Conservation (phyloP, 2,888 invertebrate genomes). For the Acrobasis repandana region DNA sequence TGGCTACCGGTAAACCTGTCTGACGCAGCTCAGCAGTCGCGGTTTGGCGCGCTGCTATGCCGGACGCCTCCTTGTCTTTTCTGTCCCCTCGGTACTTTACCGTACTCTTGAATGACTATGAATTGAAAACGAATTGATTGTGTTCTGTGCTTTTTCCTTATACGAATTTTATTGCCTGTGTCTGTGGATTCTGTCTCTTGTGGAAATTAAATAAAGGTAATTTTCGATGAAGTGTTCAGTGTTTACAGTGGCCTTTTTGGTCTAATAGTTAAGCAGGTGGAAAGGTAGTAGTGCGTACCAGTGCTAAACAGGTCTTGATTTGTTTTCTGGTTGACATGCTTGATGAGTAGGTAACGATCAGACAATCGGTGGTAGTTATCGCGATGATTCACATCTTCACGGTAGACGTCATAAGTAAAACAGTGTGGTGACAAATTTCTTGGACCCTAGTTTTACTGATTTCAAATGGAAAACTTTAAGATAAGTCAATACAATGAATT, state of each 20-base stretch:
- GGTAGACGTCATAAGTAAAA: conserved; percentile 9
- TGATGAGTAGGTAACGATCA: conserved; percentile 17
- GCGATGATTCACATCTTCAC: conserved; percentile 11
- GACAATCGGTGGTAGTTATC: conserved; percentile 4
- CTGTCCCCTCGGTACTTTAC: conserved; percentile 31
- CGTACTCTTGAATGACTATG: conserved; percentile 33
- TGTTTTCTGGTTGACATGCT: conserved; percentile 2
- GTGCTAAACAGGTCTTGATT: conserved; percentile 9
- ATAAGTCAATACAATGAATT: too few species aligned
- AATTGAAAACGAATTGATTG: conserved; percentile 39
- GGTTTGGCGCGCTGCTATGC: conserved; percentile 59
- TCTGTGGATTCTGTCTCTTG: conserved; percentile 41
- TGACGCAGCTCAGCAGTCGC: conserved; percentile 48
- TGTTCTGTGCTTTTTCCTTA: conserved; percentile 45
- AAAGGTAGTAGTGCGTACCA: conserved; percentile 17
- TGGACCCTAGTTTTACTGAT: background rate
- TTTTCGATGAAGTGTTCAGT: conserved; percentile 26
- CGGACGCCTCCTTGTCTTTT: conserved; percentile 39
- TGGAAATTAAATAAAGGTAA: conserved; percentile 46
- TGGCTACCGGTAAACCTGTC: conserved; percentile 34
- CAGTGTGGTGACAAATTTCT: background rate
- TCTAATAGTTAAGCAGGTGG: conserved; percentile 18
- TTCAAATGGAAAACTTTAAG: too few species aligned
- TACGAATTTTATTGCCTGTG: conserved; percentile 44
- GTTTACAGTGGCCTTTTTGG: conserved; percentile 18